Percentiles rank a stretch among this genome's conserved stretches.
phyloP scores from a whole-genome alignment of 2,888 invertebrate genomes.

The Euclidia mi region DNA sequence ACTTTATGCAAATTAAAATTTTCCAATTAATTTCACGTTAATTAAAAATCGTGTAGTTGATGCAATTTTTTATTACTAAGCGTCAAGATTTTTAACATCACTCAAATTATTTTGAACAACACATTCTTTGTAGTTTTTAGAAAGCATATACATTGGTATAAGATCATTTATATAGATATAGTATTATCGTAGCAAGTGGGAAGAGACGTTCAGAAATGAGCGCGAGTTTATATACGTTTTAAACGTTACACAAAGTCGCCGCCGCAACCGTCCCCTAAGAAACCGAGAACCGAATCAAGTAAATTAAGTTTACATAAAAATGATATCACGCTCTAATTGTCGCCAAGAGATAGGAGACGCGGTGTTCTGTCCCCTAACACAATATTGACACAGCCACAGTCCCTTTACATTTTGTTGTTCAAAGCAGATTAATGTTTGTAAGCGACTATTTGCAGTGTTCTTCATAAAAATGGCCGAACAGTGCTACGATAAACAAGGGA shows the following conservation, averaged over 20 bases:
- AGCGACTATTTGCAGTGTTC: constrained; percentile 84
- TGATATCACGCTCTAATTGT: constrained; percentile 88
- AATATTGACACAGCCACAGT: constrained; percentile 80
- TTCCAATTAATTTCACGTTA: too few species aligned
- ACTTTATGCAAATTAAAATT: too few species aligned
- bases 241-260: background rate
- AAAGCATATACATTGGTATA: too few species aligned
- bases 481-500: constrained; percentile 78
- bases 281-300: constrained; percentile 57
- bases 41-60: too few species aligned
- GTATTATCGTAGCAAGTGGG: too few species aligned
- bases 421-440: constrained; percentile 89
- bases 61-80: too few species aligned
- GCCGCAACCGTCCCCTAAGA: constrained; percentile 15
- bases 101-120: too few species aligned
- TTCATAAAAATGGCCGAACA: constrained; percentile 89
- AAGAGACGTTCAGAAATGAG: too few species aligned
- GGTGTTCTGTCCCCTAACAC: constrained; percentile 84
- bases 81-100: too few species aligned
- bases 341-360: constrained; percentile 72
- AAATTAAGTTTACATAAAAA: constrained; percentile 88
- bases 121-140: too few species aligned
- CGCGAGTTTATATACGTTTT: too few species aligned
- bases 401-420: constrained; percentile 88
- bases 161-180: too few species aligned